These are phyloP conservation scores for Dynastes hyllus DNA, from an alignment of 2,888 invertebrate species.

Conservation along the genomic window DNA sequence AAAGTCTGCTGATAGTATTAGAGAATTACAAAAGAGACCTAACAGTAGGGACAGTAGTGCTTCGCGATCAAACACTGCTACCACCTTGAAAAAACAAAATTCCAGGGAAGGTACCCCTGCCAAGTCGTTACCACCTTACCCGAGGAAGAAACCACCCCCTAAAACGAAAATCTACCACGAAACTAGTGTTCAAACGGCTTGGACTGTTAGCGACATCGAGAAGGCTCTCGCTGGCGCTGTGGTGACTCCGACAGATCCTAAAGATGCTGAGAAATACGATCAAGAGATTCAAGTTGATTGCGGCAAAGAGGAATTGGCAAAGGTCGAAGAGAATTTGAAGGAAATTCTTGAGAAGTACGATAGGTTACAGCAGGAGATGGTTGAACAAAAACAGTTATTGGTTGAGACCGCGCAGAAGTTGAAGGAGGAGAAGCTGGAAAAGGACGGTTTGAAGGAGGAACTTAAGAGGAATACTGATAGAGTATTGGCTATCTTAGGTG, in stretches of 20 bases:
- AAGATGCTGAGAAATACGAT: slow-evolving; percentile 65
- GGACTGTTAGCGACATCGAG: slow-evolving; percentile 82
- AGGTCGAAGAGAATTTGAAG: slow-evolving; percentile 76
- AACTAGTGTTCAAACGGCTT: slow-evolving; percentile 83
- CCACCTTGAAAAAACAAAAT: slow-evolving; percentile 57
- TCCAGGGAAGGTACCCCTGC: slow-evolving; percentile 61
- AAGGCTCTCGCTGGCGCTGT: slow-evolving; percentile 79
- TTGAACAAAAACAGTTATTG: slow-evolving; percentile 72
- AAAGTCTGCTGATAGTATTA: slow-evolving; percentile 73
- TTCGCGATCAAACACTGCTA: slow-evolving; percentile 50
- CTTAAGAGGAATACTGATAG: slow-evolving; percentile 83
- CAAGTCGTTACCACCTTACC: slow-evolving; percentile 70
- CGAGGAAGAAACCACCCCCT: slow-evolving; percentile 69
- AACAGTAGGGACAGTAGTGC: slow-evolving; percentile 59
- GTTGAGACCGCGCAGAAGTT: slow-evolving; percentile 76
- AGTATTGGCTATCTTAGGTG: slow-evolving; percentile 77
- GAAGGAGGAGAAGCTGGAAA: slow-evolving; percentile 81
- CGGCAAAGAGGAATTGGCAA: slow-evolving; percentile 78
- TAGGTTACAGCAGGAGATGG: slow-evolving; percentile 71
- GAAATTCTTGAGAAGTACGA: slow-evolving; percentile 77
- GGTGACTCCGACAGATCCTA: slow-evolving; percentile 63
- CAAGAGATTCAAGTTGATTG: slow-evolving; percentile 72
- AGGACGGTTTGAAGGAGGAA: slow-evolving; percentile 83
- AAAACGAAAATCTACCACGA: slow-evolving; percentile 88
- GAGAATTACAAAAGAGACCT: slow-evolving; percentile 65